Base-by-base conservation (phyloP, 53 echinoderm and acorn worm species). In the Actinopyga echinites region DNA sequence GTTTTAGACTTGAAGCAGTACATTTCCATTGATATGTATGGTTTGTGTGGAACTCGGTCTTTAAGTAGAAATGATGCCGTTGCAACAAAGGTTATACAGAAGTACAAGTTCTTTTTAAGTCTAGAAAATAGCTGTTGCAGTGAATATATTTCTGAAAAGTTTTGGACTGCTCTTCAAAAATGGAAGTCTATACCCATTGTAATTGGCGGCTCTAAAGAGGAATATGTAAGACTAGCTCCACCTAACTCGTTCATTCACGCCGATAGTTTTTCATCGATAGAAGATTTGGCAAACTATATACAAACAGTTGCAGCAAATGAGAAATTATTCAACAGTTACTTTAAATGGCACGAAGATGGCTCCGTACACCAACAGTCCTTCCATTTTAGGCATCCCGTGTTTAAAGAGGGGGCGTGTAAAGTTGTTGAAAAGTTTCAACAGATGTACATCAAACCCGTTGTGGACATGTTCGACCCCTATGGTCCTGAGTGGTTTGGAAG, bases 61-160 rank as follows among this genome's bases (percentile, higher is more conserved):
- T 21, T 68, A 20, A 31, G 68, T 0, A 26, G 36, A 30, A 68
- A 68, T 31, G 34, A 31, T 29, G 68, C 10, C 9, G 34, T 68
- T 35, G 68, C 68, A 10, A 68, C 19, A 35, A 35, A 21, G 20
- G 66, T 78, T 37, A 38, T 89, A 62, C 17, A 75, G 5, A 56
- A 38, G 6, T 89, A 89, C 58, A 89, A 89, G 56, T 89, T 89
- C 67, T 80, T 84, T 44, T 52, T 89, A 0, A 52, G 84, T 17
- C 79, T 89, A 20, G 89, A 89, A 56, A 89, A 89, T 67, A 74
- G 84, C 10, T 84, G 83, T 33, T 89, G 89, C 40, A 83, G 83
- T n/a, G 89, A 89, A 54, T 89, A 84, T 21, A 82, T 87, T 23
- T 66, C 87, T 1, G 87, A 87, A 82, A 87, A 87, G 42, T 61